Base-by-base conservation (phyloP, 2,888 invertebrate species). In the Noctua janthina region DNA sequence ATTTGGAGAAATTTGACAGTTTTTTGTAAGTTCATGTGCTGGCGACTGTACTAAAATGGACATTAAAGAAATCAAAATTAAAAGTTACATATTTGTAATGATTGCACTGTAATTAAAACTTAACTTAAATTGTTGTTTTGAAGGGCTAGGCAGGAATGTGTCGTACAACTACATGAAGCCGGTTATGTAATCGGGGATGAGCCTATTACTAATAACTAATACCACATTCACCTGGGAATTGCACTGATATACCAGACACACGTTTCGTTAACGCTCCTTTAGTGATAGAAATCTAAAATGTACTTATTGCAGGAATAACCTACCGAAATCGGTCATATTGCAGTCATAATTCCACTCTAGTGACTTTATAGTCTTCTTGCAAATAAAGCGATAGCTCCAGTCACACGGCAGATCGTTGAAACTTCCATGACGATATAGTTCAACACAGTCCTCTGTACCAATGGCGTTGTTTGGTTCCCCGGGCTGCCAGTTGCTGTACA, bases 311-410 rank as follows among this genome's bases (percentile, higher is more conserved):
- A n/a, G n/a, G 39, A 46, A 46, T 4, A 54, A 39, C 71, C 80
- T 82, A 96, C 96, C 92, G 74, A 71, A 78, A 88, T 94, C 90
- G 0, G 95, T 94, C 74, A 94, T 91, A 72, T 93, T 90, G 79
- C 96, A 96, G 0, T 86, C 73, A 0, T 82, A 66, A 68, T 95
- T 95, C 96, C 95, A 95, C 13, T 93, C 88, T 8, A 95, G 66
- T 0, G 91, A 85, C 6, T 82, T 78, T 0, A 93, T 87, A 0
- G 91, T 90, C 82, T 95, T 96, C 89, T 95, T 95, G 89, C 96
- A 96, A 7, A 95, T 91, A 81, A 94, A 96, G 0, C 94, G 92
- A 67, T 90, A 11, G 83, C 85, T 20, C 35, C 35, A 10, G 6
- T 84, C 79, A 72, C 96, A 96, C 1, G 83, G 75, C n/a, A 91